Evolutionary conservation across 2,888 invertebrate species (phyloP), one percentile per base, ranked within the genome.

Genomic region (Megastigmus dorsalis): DNA sequence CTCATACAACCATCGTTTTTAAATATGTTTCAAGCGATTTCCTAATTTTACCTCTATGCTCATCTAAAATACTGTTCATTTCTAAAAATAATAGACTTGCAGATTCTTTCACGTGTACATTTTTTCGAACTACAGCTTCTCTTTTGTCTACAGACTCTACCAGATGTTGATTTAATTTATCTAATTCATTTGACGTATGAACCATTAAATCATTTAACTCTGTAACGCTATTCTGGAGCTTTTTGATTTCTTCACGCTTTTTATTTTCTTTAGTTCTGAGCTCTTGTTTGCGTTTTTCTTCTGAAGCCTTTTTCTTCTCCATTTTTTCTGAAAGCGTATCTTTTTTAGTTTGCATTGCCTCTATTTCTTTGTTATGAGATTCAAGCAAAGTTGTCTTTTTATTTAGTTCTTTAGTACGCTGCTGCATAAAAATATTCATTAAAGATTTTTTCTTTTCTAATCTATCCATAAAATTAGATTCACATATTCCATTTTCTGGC

Each of bases 401-500:
- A 15, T 33, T 55, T 60, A 77, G 68, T 65, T 72, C 74, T 36
- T 76, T 75, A 1, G 60, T 72, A 33, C 55, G 57, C 23, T 76
- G 70, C 59, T 80, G 77, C 10, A 80, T 80, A 3, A 80, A 78
- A 28, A 79, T 75, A 54, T 80, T 80, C 1, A 84, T 79, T 5
- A 67, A 50, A 6, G 28, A 28, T 55, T 79, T 82, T 13, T 78
- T 80, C n/a, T 84, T 79, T 23, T 79, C 74, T 36, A 83, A 68
- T 54, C 80, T 80, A 1, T 66, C 48, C 6, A 78, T 73, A 13
- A 79, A 63, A 45, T 82, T 69, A 2, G 79, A 45, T 62, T 79
- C 66, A 5, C 79, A 66, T 18, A 83, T 70, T 60, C 80, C 81
- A 18, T 74, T 80, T 48, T 85, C 84, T 6, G 86, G 86, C 67